Evolutionary conservation across 2,797 vertebrate genomes (phyloP), one percentile per base, ranked within the genome.

Genomic region (Caiman crocodilus): DNA sequence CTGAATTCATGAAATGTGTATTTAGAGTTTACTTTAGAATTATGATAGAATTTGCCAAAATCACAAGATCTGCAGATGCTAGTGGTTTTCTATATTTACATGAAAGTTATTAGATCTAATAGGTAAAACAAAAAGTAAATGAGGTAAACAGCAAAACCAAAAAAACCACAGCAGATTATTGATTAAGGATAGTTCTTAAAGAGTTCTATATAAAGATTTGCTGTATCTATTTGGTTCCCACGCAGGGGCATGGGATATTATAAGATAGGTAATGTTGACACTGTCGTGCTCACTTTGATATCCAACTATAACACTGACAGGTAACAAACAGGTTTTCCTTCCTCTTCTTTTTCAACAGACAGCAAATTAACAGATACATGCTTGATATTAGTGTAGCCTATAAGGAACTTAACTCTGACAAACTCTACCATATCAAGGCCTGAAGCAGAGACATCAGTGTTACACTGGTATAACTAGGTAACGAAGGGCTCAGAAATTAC

Each of bases 151-250:
- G 10, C 13, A 42, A 71, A 71, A 32, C 23, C 32, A 69, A 71
- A 21, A 42, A 89, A 92, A 89, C 21, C 21, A 26, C 25, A 74
- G 79, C 7, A 35, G 4, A 16, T 58, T 88, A 17, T 77, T 1
- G 0, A 4, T 10, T 81, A 76, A 90, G 93, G 89, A 26, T 30
- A 59, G 28, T 79, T 58, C 7, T 73, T 74, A 76, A 63, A 79
- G 14, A 10, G 63, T 76, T 57, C 35, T 2, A 0, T 0, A 42
- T 9, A 42, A 42, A 42, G 42, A 42, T 42, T 0, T 14, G 32
- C 56, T 63, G 5, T 12, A 42, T 42, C 42, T 42, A 87, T 64
- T n/a, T n/a, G n/a, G n/a, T n/a, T n/a, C n/a, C n/a, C n/a, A n/a
- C n/a, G n/a, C n/a, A n/a, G n/a, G n/a, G n/a, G n/a, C n/a, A n/a